These are phyloP conservation scores for Rhinogobius similis DNA, from an alignment of 2,113 vertebrate genomes.

Conservation along the genomic window DNA sequence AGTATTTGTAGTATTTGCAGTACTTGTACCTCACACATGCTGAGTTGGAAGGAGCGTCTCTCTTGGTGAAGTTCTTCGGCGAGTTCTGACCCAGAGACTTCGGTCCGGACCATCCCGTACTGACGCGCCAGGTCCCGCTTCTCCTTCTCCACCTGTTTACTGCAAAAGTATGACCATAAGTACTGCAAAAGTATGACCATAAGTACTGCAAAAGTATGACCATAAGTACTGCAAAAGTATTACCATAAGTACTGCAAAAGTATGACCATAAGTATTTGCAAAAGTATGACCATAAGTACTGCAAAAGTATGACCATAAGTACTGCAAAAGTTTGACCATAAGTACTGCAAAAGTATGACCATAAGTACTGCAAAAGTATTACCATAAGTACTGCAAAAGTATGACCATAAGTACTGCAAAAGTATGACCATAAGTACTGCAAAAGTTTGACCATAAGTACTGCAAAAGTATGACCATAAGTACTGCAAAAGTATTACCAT, in stretches of 20 bases:
- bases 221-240: neutral
- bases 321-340: no score
- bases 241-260: conserved; percentile 38
- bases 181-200: neutral
- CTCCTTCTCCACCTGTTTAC: conserved; percentile 73
- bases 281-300: no score
- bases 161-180: conserved; percentile 11
- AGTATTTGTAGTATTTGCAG: neutral
- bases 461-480: no score
- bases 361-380: no score
- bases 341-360: no score
- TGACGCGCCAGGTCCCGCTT: conserved; percentile 68
- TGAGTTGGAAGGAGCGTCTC: conserved; percentile 66
- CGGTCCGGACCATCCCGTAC: conserved; percentile 69
- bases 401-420: no score
- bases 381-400: no score
- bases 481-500: neutral
- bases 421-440: no score
- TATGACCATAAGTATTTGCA: neutral
- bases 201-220: neutral
- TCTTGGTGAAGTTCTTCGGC: conserved; percentile 70
- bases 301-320: no score
- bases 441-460: neutral
- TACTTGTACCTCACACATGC: conserved; percentile 66
- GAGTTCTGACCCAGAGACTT: conserved; percentile 68